Percentiles rank a stretch among this genome's conserved stretches.
Conservation (phyloP, 2,797 vertebrate genomes). For the Glyptemys insculpta region DNA sequence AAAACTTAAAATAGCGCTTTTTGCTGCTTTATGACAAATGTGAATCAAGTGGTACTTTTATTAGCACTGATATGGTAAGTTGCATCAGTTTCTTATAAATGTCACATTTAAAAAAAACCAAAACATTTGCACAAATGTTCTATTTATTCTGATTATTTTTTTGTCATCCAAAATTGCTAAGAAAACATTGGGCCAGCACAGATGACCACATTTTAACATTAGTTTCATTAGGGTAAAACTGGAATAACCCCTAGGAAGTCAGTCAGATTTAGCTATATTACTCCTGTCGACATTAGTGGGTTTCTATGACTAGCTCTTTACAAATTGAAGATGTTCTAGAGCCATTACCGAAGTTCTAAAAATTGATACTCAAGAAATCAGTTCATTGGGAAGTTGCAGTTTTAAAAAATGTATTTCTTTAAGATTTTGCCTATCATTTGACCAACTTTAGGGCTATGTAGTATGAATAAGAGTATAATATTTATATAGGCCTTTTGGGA, state of each 20-base stretch:
- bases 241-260: not conserved
- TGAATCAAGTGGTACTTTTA: not conserved
- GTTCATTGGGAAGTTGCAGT: not conserved
- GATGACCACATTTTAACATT: not conserved
- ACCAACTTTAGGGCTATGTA: not conserved
- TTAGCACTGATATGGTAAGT: not conserved
- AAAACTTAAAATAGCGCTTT: not conserved
- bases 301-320: not conserved
- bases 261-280: not conserved
- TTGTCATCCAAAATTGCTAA: not conserved
- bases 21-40: slow-evolving; percentile 8
- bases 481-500: not conserved
- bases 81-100: not conserved
- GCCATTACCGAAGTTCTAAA: not conserved
- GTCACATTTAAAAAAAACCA: not conserved
- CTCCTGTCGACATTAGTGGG: not conserved
- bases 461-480: not conserved
- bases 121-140: not conserved
- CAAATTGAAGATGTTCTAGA: not conserved
- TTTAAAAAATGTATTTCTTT: not conserved
- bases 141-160: not conserved
- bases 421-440: not conserved
- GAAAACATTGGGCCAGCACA: not conserved
- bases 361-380: not conserved
- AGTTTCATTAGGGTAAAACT: not conserved